Percentiles rank a stretch among this genome's conserved stretches.
phyloP scores from a whole-genome alignment of 2,113 vertebrate genomes.

The Isurus oxyrinchus region DNA sequence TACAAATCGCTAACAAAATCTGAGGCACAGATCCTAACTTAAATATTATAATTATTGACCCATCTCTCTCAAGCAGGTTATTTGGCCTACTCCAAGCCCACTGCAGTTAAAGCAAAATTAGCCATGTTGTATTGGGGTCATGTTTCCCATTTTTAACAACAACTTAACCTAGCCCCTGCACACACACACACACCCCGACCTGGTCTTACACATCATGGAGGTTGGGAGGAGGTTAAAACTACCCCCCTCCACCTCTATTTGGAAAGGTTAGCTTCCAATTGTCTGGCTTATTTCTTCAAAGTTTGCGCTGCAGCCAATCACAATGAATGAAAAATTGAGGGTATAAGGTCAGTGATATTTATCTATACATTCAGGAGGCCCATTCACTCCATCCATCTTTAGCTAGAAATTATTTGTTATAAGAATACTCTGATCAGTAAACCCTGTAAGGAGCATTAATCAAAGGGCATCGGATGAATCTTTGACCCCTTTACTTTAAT shows the following conservation, averaged over 20 bases:
- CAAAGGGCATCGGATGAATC: neutral
- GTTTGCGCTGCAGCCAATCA: neutral
- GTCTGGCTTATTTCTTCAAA: neutral
- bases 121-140: neutral
- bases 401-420: neutral
- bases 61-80: neutral
- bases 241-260: neutral
- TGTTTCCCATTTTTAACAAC: neutral
- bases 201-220: neutral
- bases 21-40: neutral
- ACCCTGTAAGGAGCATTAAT: neutral
- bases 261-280: neutral
- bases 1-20: neutral
- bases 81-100: neutral
- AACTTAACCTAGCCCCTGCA: no score
- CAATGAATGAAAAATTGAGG: neutral
- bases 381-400: neutral
- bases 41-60: neutral
- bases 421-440: neutral
- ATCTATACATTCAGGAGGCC: neutral
- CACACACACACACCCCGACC: no score
- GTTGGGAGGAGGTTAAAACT: neutral
- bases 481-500: neutral
- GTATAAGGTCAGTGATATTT: neutral
- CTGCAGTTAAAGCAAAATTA: neutral